phyloP scores from a whole-genome alignment of 2,888 invertebrate genomes.

The Cataglyphis altisquamis region DNA sequence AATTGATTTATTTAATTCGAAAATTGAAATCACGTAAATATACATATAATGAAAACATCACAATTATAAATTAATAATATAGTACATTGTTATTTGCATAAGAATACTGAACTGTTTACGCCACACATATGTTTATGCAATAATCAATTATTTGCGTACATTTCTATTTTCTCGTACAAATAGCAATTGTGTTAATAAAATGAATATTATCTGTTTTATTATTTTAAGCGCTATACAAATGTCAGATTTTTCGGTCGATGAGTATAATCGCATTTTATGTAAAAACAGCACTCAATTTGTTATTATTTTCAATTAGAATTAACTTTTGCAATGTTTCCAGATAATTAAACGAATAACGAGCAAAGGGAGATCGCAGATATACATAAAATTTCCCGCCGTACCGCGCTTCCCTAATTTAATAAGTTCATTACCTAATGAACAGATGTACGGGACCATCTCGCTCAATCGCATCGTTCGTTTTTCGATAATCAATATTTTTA shows the following conservation, averaged over 20 bases:
- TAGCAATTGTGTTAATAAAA: constrained; percentile 20
- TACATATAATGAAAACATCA: constrained; percentile 28
- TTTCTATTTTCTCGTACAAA: constrained; percentile 14
- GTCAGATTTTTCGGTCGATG: constrained; percentile 38
- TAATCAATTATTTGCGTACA: constrained; percentile 25
- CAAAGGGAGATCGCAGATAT: constrained; percentile 63
- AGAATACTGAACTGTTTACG: constrained; percentile 12
- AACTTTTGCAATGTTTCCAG: constrained; percentile 74
- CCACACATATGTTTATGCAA: constrained; percentile 34
- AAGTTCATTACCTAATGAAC: constrained; percentile 85
- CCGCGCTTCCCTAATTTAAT: constrained; percentile 82
- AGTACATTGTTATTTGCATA: constrained; percentile 21
- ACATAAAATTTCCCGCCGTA: constrained; percentile 69
- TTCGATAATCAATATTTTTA: constrained; percentile 85
- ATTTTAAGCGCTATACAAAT: constrained; percentile 17
- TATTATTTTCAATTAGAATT: constrained; percentile 79
- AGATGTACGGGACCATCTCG: constrained; percentile 78
- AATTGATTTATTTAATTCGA: constrained; percentile 25
- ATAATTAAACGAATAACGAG: constrained; percentile 78
- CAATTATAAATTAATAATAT: constrained; percentile 34
- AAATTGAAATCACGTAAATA: constrained; percentile 25
- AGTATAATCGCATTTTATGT: constrained; percentile 38
- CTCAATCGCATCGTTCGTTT: constrained; percentile 62
- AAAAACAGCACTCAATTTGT: constrained; percentile 58
- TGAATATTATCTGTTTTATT: neutral